Evolutionary conservation across 2,888 invertebrate species (phyloP).

Genomic region (Nephrocerus scutellatus): DNA sequence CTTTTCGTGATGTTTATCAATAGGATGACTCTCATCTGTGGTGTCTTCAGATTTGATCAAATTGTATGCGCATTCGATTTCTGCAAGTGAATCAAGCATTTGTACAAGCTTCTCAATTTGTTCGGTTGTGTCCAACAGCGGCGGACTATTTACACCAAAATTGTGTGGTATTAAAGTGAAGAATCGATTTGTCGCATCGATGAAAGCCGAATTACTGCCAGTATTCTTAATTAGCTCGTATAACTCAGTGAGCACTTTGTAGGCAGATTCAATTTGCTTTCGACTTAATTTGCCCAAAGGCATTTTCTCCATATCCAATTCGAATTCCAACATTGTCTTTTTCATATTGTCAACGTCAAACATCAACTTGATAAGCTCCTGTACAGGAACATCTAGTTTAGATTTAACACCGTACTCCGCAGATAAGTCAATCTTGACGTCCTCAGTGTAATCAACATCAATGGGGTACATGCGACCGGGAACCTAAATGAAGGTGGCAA

Average conservation of each 20-base stretch:
- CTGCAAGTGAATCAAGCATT: constrained; percentile 88
- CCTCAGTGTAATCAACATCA: constrained; percentile 79
- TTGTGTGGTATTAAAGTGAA: constrained; percentile 94
- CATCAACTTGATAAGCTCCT: constrained; percentile 74
- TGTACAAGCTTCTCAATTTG: constrained; percentile 64
- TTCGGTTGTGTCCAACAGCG: constrained; percentile 68
- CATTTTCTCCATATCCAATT: constrained; percentile 96
- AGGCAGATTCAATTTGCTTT: constrained; percentile 82
- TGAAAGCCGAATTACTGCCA: constrained; percentile 50
- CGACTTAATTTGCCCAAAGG: constrained; percentile 93
- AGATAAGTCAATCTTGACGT: constrained; percentile 40
- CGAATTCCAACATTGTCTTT: constrained; percentile 85
- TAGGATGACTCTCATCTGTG: constrained; percentile 50
- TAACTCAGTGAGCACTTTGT: constrained; percentile 67
- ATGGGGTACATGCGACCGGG: constrained; percentile 64
- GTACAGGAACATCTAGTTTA: constrained; percentile 66
- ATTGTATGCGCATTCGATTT: constrained; percentile 92
- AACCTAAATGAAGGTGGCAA: constrained; percentile 49
- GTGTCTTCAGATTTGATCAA: constrained; percentile 58
- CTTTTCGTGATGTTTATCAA: constrained; percentile 82
- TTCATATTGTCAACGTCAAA: constrained; percentile 93
- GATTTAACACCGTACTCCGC: constrained; percentile 52
- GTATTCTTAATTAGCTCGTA: constrained; percentile 54
- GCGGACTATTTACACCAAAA: constrained; percentile 79
- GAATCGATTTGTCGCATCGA: constrained; percentile 88